These are phyloP conservation scores for Chiridota heheva DNA, from an alignment of 35 echinoderm and acorn worm species.

Conservation along the genomic window DNA sequence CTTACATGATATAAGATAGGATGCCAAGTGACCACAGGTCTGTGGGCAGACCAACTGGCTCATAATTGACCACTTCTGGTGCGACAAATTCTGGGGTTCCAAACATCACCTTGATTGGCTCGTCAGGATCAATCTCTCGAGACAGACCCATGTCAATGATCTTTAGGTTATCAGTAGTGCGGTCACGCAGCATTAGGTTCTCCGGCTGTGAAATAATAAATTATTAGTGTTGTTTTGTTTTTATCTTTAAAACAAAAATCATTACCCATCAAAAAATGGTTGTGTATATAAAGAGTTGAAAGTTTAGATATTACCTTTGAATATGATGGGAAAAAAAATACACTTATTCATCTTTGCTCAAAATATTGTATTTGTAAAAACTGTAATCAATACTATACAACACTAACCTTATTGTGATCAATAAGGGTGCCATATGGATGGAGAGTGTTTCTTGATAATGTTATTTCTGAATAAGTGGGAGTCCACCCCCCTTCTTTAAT, in stretches of 20 bases:
- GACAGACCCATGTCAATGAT: conserved; percentile 96
- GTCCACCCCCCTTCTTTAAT: too few species aligned
- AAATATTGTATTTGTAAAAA: too few species aligned
- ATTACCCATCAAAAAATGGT: neutral
- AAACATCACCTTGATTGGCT: conserved; percentile 88
- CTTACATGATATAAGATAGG: conserved; percentile 95
- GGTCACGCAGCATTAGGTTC: conserved; percentile 82
- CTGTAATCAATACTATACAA: too few species aligned
- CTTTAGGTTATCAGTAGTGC: conserved; percentile 86
- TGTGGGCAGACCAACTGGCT: conserved; percentile 87
- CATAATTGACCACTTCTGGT: conserved; percentile 91
- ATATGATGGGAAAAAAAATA: too few species aligned
- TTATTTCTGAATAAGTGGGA: too few species aligned
- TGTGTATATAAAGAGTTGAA: neutral
- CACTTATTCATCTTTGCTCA: too few species aligned
- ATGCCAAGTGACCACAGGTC: conserved; percentile 95
- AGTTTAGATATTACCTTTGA: neutral
- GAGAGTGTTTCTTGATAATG: too few species aligned
- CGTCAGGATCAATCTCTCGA: conserved; percentile 79
- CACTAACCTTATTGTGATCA: too few species aligned
- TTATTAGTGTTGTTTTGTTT: neutral
- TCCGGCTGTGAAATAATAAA: conserved; percentile 72
- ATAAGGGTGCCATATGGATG: too few species aligned
- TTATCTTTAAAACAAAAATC: neutral
- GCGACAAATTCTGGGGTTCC: conserved; percentile 98